Base-by-base conservation (phyloP, 2,797 vertebrate species). In the Luscinia megarhynchos region DNA sequence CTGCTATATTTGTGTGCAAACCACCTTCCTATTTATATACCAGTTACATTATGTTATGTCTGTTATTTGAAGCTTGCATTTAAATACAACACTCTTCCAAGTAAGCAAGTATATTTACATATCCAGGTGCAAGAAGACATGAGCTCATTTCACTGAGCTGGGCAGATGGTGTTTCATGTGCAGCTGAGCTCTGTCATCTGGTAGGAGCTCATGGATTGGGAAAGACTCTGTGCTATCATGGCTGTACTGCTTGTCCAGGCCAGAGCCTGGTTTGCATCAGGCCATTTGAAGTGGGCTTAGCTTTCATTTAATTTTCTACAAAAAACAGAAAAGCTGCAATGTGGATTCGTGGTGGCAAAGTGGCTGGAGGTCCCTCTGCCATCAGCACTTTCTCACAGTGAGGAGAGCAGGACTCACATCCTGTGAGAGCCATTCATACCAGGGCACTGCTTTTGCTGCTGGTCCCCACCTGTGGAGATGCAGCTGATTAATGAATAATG, bases 1-100 rank as follows among this genome's bases (percentile, higher is more conserved):
- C 26, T 70, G 73, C 87, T 90, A 85, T 92, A 95, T 91, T 93
- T 95, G 82, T 92, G 34, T 93, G 84, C 83, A 95, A 92, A 83
- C 87, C 68, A 77, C 82, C 93, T 93, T 75, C 50, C 82, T 93
- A 87, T 95, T 94, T 96, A 93, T 91, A 36, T 26, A 78, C 41
- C 64, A 89, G 75, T 72, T 83, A 51, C 53, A 61, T 91, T 59
- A 80, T 58, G 38, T 22, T 45, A 45, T 72, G 54, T 43, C 89
- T 77, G 38, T 53, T 91, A 53, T n/a, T 84, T 74, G 53, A 74
- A 61, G 54, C 66, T 54, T 61, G 10, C 57, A 27, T 89, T 91
- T 91, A 70, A 93, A 85, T 32, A 46, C 55, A 77, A 74, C 59
- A 51, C 45, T 22, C 19, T 68, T 87, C 20, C 34, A 76, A 69